Evolutionary conservation across 1,140 invertebrate genomes (phyloP).

Genomic region (Myzus persicae): DNA sequence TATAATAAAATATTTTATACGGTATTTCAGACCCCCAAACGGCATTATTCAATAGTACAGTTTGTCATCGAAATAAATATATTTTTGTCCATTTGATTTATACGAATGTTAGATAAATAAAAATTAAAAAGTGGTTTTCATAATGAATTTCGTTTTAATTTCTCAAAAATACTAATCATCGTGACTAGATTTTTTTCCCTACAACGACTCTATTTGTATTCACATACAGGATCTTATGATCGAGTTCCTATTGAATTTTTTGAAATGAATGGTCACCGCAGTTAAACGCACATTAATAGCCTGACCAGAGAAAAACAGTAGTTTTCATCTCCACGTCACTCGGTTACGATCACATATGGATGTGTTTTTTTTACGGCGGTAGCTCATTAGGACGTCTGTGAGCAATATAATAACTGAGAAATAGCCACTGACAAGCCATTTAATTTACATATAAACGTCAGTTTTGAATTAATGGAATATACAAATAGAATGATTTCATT

Average conservation of each 20-base stretch:
- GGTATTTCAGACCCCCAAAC: neutral
- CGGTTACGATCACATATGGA: neutral
- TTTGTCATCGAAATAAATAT: neutral
- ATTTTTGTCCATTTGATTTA: neutral
- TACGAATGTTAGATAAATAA: neutral
- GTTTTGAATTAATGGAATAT: neutral
- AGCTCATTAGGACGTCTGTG: conserved; percentile 11
- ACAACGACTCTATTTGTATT: conserved; percentile 36
- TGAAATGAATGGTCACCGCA: conserved; percentile 16
- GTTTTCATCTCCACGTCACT: neutral
- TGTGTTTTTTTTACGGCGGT: neutral
- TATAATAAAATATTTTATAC: neutral
- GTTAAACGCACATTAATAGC: conserved; percentile 15
- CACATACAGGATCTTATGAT: neutral
- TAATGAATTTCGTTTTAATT: conserved; percentile 23
- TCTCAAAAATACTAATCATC: conserved; percentile 50
- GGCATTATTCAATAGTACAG: neutral
- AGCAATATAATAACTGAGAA: neutral
- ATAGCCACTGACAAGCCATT: neutral
- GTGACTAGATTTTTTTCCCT: conserved; percentile 45
- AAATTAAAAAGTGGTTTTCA: neutral
- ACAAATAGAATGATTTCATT: neutral
- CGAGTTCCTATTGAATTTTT: conserved; percentile 27
- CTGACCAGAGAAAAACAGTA: conserved; percentile 12
- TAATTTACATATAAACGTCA: neutral